Evolutionary conservation across 2,888 invertebrate genomes (phyloP).

Genomic region (Encarsia formosa): DNA sequence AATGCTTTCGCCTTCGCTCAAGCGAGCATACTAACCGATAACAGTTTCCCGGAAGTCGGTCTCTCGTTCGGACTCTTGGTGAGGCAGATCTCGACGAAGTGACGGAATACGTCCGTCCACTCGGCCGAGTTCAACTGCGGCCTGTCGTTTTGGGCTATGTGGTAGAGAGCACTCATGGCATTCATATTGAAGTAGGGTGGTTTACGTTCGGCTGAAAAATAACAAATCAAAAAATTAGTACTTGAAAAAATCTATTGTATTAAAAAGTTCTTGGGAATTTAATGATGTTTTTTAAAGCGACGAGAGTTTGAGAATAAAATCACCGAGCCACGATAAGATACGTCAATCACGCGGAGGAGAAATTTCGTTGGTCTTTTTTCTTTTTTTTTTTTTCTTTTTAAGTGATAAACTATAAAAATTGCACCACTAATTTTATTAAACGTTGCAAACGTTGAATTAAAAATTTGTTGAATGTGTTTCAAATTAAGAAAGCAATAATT

Average conservation of each 20-base stretch:
- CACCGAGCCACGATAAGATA: not conserved
- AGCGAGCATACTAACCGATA: constrained; percentile 59
- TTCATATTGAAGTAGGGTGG: constrained; percentile 99
- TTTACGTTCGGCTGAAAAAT: constrained; percentile 86
- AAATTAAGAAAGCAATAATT: no score
- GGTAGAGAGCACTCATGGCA: constrained; percentile 99
- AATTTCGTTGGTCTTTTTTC: no score
- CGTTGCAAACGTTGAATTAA: no score
- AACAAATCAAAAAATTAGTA: not conserved
- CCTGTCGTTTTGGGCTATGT: constrained; percentile 99
- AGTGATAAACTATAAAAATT: not conserved
- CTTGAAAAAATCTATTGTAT: not conserved
- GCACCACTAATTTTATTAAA: no score
- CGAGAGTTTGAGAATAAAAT: no score
- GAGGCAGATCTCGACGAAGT: constrained; percentile 93
- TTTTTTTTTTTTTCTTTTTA: not conserved
- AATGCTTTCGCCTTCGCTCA: no score
- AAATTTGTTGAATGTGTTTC: no score
- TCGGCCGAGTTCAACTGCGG: constrained; percentile 83
- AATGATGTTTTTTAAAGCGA: no score
- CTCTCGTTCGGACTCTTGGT: constrained; percentile 89
- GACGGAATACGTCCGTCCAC: constrained; percentile 88
- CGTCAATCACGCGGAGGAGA: not conserved
- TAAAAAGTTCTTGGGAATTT: no score
- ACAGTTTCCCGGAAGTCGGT: constrained; percentile 79